Percentiles rank a stretch among this genome's conserved stretches.
phyloP scores from a whole-genome alignment of 53 echinoderm and acorn worm genomes.

The Apostichopus leukothele region DNA sequence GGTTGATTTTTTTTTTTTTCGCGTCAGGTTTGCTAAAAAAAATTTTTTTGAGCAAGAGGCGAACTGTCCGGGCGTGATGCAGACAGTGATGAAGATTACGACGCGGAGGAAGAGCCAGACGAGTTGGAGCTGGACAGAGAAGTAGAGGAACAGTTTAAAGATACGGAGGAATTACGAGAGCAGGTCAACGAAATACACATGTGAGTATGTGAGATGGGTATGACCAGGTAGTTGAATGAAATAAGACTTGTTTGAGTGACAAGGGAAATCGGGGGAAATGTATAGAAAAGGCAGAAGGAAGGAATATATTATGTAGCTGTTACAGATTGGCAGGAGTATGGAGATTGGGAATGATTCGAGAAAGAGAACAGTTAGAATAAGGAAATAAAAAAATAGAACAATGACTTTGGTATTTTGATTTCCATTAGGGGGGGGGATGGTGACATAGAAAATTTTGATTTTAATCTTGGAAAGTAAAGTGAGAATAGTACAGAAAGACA shows the following conservation, averaged over 20 bases:
- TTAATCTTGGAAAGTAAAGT: too few relatives aligned
- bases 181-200: constrained; percentile 92
- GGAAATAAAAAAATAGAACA: too few relatives aligned
- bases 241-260: not conserved
- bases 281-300: not conserved
- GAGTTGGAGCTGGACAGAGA: constrained; percentile 63
- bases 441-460: too few relatives aligned
- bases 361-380: too few relatives aligned
- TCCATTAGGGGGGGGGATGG: too few relatives aligned
- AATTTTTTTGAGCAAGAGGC: constrained; percentile 80
- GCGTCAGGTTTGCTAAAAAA: constrained; percentile 28
- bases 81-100: constrained; percentile 93
- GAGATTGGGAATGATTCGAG: too few relatives aligned
- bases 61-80: constrained; percentile 87
- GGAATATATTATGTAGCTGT: too few relatives aligned
- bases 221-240: not conserved
- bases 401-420: too few relatives aligned
- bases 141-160: constrained; percentile 70
- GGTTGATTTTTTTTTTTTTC: not conserved
- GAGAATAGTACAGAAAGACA: too few relatives aligned
- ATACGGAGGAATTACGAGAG: constrained; percentile 73
- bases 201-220: constrained; percentile 59
- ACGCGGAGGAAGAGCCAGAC: constrained; percentile 82
- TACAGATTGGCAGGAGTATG: too few relatives aligned
- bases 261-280: not conserved